These are phyloP conservation scores for Xyrauchen texanus DNA, from an alignment of 2,113 vertebrate genomes.

Conservation along the genomic window DNA sequence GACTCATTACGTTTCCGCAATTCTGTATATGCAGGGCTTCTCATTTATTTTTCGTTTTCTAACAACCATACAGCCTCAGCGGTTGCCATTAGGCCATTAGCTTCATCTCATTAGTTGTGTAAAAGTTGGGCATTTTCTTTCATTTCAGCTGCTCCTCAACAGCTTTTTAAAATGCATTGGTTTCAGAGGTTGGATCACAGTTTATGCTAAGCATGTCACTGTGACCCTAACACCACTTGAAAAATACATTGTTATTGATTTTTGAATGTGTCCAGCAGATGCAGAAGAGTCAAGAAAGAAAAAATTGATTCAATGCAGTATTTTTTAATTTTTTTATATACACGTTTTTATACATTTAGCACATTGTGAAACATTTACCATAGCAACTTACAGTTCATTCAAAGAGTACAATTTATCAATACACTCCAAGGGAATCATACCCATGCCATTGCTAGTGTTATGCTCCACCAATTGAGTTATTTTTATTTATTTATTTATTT, in stretches of 20 bases:
- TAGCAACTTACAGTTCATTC: too few relatives aligned
- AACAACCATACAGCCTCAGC: constrained; percentile 52
- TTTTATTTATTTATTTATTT: too few relatives aligned
- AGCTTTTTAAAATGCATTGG: constrained; percentile 50
- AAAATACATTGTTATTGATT: constrained; percentile 17
- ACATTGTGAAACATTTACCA: too few relatives aligned
- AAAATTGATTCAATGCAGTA: too few relatives aligned
- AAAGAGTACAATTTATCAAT: too few relatives aligned
- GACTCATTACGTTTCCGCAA: constrained; percentile 53
- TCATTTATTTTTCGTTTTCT: constrained; percentile 61
- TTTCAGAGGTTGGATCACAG: constrained; percentile 36
- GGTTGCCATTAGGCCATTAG: constrained; percentile 58
- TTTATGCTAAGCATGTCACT: constrained; percentile 29
- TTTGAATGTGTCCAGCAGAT: neutral
- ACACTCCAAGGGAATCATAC: too few relatives aligned
- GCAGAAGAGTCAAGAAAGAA: neutral
- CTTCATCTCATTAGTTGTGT: constrained; percentile 58
- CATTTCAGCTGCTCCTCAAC: constrained; percentile 45
- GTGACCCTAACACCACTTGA: constrained; percentile 15
- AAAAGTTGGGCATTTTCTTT: constrained; percentile 52
- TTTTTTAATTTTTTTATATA: too few relatives aligned
- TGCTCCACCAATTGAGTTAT: too few relatives aligned
- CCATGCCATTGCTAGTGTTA: too few relatives aligned
- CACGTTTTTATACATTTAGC: too few relatives aligned
- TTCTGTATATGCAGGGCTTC: constrained; percentile 55